A percentile compares a stretch with the other conserved stretches of the same genome.
Evolutionary conservation across 2,113 vertebrate genomes (phyloP).

Genomic region (Fulica atra): DNA sequence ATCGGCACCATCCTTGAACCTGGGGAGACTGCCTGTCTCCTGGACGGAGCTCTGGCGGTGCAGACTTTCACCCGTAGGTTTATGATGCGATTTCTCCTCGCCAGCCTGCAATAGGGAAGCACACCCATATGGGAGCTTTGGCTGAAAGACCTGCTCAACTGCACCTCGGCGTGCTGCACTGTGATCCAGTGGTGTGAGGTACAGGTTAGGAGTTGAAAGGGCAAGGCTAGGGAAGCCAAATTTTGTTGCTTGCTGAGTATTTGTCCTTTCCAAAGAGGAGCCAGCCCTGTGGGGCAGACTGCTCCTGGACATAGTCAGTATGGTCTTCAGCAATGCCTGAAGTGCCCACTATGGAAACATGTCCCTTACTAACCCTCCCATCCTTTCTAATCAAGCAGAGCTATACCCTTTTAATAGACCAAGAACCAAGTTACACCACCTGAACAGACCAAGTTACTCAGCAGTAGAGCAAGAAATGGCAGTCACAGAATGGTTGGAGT

Average conservation of each 20-base stretch:
- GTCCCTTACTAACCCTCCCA: neutral
- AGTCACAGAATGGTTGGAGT: neutral
- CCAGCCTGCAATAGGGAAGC: neutral
- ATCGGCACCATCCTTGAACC: neutral
- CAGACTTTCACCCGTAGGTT: neutral
- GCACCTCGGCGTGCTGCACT: neutral
- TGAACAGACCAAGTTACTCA: neutral
- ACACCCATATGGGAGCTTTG: neutral
- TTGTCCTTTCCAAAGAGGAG: neutral
- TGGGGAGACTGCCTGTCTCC: neutral
- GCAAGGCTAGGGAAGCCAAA: neutral
- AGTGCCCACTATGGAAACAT: neutral
- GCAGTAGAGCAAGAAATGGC: neutral
- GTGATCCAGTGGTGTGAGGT: rapidly evolving
- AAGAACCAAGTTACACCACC: neutral
- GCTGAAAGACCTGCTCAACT: neutral
- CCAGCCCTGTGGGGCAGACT: neutral
- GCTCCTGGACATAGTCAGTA: neutral
- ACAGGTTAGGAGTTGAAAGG: neutral
- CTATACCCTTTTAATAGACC: neutral
- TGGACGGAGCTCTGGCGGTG: rapidly evolving
- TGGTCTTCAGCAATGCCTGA: neutral
- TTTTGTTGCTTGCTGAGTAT: neutral
- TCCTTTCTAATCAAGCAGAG: neutral
- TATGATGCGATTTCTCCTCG: rapidly evolving